Conservation (phyloP, 2,113 vertebrate genomes). For the Tragelaphus strepsiceros region DNA sequence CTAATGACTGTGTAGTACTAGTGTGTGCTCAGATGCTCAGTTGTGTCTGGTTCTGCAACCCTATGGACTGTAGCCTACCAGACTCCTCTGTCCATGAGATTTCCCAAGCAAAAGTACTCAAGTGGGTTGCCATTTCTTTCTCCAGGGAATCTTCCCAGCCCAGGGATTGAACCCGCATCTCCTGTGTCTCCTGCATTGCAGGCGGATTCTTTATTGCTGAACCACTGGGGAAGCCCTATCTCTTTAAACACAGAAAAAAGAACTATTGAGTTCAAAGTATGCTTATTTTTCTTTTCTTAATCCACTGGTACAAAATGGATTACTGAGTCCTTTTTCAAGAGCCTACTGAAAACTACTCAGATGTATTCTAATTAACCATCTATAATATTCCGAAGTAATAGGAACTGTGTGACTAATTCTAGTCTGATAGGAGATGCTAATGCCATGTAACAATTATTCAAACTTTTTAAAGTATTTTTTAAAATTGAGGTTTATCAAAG, state of each 20-base stretch:
- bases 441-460: background rate
- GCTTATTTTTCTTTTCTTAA: background rate
- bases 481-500: background rate
- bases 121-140: background rate
- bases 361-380: background rate
- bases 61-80: background rate
- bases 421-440: background rate
- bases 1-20: background rate
- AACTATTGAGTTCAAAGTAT: background rate
- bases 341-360: background rate
- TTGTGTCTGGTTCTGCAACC: background rate
- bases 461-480: background rate
- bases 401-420: background rate
- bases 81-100: background rate
- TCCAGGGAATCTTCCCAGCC: background rate
- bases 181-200: background rate
- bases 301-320: background rate
- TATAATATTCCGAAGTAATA: background rate
- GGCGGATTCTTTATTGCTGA: background rate
- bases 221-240: background rate
- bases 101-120: background rate
- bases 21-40: background rate
- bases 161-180: accelerated
- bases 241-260: background rate
- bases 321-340: background rate